Evolutionary conservation across 2,888 invertebrate genomes (phyloP), one percentile per base, ranked within the genome.

Genomic region (Clostera curtula): DNA sequence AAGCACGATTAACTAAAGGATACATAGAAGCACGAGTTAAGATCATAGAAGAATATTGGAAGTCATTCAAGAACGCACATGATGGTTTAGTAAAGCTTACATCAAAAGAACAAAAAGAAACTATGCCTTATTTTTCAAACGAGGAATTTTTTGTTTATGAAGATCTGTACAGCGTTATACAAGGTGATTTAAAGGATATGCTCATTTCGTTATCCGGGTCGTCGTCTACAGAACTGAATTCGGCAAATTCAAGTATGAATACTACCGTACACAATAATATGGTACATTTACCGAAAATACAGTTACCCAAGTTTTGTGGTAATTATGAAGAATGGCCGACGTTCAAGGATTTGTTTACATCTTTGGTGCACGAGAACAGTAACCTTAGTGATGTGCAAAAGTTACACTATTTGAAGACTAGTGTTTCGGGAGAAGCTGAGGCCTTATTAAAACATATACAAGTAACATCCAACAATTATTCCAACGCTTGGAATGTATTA

Each of bases 31-130:
- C 38, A 2, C 28, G 36, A 12, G 16, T 36, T 7, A 28, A 34
- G 19, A 24, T 26, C 6, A 32, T 42, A 4, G 36, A 39, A 5
- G 38, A 36, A 11, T 36, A 41, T 24, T 38, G 41, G 36, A 13
- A 13, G 2, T 18, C 26, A 0, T 42, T 35, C 12, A 36, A 31
- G 5, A 5, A 12, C 5, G 24, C 31, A 7, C 40, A 43, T 18
- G 10, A 27, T 5, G 28, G 34, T 5, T 30, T 43, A 18, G 27
- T 37, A 2, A 31, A 34, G 18, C 27, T 29, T 12, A 36, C 36
- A 13, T 33, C 39, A 8, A 31, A 27, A 12, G 36, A 36, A 24
- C 25, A 34, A 19, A 33, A 19, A n/a, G 21, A 17, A 11, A 21
- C 16, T 22, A 23, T 38, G 12, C 31, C 25, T 2, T 43, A 43